Conservation (phyloP, 2,797 vertebrate genomes). For the Huso huso region DNA sequence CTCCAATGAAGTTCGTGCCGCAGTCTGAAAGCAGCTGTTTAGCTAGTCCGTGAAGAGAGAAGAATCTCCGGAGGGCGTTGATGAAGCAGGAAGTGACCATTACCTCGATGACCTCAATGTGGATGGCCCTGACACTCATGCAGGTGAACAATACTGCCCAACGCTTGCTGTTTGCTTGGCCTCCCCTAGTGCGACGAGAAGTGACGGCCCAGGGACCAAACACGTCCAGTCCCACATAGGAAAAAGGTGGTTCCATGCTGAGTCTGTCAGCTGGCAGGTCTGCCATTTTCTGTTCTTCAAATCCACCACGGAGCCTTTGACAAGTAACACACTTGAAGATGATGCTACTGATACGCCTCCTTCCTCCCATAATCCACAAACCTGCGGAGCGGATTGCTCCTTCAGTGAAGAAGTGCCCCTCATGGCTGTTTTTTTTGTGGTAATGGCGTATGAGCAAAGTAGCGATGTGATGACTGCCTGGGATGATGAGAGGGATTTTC, state of each 20-base stretch:
- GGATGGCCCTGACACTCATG: constrained; percentile 6
- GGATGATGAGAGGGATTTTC: too few species aligned
- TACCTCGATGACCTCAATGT: constrained; percentile 11
- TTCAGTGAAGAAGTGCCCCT: too few species aligned
- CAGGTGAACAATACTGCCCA: constrained; percentile 24
- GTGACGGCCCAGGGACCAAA: constrained; percentile 14
- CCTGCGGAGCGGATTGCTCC: too few species aligned
- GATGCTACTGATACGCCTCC: background rate
- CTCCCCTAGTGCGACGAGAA: constrained; percentile 10
- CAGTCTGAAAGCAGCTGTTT: too few species aligned
- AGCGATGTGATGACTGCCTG: too few species aligned
- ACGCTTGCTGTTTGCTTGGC: constrained; percentile 15
- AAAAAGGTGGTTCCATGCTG: constrained; percentile 9
- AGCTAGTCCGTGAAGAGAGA: too few species aligned
- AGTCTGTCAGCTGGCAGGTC: constrained; percentile 10
- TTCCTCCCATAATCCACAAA: constrained; percentile 3
- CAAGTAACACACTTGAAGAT: constrained; percentile 14
- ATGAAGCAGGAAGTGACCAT: constrained; percentile 11
- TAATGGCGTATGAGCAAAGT: too few species aligned
- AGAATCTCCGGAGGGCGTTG: background rate
- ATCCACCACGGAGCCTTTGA: constrained; percentile 3
- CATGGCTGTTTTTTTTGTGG: too few species aligned
- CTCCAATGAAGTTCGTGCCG: too few species aligned
- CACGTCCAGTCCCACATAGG: constrained; percentile 10
- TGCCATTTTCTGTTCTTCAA: constrained; percentile 16